A percentile compares a stretch with the other conserved stretches of the same genome.
Conservation (phyloP, 1,140 invertebrate genomes). For the Parasteatoda tepidariorum region DNA sequence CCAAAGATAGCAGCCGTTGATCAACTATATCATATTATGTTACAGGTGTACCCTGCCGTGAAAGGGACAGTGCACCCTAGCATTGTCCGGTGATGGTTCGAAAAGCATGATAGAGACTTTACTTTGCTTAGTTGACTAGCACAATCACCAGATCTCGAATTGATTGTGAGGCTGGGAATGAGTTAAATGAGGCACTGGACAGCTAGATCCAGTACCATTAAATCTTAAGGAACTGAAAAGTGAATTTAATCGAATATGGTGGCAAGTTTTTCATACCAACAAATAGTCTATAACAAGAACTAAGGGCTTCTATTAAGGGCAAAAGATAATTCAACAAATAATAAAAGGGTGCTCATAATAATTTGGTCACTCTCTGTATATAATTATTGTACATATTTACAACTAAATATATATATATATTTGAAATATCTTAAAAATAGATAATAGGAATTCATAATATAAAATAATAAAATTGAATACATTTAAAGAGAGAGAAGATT, state of each 20-base stretch:
- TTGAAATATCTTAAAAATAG: too few relatives aligned
- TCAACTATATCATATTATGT: background rate
- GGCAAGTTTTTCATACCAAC: too few relatives aligned
- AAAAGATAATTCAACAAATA: too few relatives aligned
- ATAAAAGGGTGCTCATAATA: too few relatives aligned
- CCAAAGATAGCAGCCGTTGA: background rate
- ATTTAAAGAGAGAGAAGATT: too few relatives aligned
- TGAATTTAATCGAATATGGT: background rate
- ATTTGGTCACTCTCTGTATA: too few relatives aligned
- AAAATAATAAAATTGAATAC: too few relatives aligned
- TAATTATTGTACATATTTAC: too few relatives aligned
- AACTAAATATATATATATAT: too few relatives aligned
- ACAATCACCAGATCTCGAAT: background rate
- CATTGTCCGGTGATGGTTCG: background rate
- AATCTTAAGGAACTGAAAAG: slow-evolving; percentile 7
- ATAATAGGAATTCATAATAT: too few relatives aligned
- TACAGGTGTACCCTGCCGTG: background rate
- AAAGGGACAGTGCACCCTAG: background rate
- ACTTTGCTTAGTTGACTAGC: background rate
- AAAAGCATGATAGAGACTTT: background rate
- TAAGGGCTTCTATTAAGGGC: too few relatives aligned
- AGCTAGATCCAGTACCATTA: background rate
- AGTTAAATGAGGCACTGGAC: background rate
- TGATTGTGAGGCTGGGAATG: background rate
- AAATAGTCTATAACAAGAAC: too few relatives aligned